Evolutionary conservation across 2,888 invertebrate genomes (phyloP).

Genomic region (Tridacna gigas): DNA sequence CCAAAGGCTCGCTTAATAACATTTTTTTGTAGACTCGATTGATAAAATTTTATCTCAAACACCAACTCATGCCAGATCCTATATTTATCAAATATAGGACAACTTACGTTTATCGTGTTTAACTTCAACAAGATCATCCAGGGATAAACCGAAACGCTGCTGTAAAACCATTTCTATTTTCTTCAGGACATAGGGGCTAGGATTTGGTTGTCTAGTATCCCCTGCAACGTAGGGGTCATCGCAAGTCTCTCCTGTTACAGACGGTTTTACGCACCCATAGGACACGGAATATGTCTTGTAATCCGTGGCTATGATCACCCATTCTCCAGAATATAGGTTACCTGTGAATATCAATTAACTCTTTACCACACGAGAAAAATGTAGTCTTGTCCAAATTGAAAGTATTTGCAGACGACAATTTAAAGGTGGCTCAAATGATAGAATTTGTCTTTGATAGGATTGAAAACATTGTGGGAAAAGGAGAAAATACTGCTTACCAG

Average conservation of each 20-base stretch:
- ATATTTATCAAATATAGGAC: neutral
- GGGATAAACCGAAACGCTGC: neutral
- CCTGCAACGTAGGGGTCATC: neutral
- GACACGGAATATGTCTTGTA: conserved; percentile 3
- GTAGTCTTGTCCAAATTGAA: no score
- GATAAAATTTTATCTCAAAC: no score
- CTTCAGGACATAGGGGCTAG: neutral
- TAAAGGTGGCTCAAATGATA: no score
- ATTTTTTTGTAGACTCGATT: no score
- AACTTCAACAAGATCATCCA: neutral
- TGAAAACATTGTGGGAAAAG: no score
- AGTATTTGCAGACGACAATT: no score
- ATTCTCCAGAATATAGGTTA: conserved; percentile 18
- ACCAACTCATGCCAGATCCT: no score
- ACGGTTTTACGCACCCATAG: conserved; percentile 3
- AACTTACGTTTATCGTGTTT: conserved; percentile 10
- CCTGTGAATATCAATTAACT: neutral
- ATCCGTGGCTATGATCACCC: conserved; percentile 13
- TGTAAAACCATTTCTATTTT: neutral
- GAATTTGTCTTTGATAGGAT: no score
- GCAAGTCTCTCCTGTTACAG: neutral
- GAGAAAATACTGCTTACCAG: no score
- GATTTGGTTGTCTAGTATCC: neutral
- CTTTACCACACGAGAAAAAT: no score
- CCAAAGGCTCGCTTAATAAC: no score